Conservation (phyloP, 1,140 invertebrate genomes). For the Phymastichus coffea region DNA sequence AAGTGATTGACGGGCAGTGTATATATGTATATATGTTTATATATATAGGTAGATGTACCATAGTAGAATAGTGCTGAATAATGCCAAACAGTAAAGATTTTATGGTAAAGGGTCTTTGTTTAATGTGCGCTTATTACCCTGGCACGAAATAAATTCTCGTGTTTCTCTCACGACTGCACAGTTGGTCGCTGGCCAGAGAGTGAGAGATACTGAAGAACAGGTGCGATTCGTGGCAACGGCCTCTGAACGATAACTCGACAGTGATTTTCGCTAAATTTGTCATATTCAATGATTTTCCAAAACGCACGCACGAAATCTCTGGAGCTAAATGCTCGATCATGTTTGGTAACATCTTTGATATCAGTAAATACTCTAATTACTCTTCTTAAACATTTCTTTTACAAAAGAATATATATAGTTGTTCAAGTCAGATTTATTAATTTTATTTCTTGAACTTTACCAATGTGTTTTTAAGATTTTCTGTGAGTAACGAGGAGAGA, state of each 20-base stretch:
- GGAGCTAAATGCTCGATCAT: not conserved
- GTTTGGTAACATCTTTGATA: too few relatives aligned
- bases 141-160: not conserved
- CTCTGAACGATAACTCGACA: slow-evolving; percentile 1
- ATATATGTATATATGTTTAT: too few relatives aligned
- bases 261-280: slow-evolving; percentile 14
- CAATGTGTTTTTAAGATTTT: too few relatives aligned
- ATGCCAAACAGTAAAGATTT: not conserved
- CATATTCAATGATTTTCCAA: not conserved
- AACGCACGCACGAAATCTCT: not conserved
- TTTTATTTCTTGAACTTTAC: too few relatives aligned
- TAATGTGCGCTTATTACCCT: not conserved
- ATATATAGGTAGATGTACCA: too few relatives aligned
- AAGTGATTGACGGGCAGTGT: too few relatives aligned
- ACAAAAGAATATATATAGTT: too few relatives aligned
- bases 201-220: not conserved
- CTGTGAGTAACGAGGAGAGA: too few relatives aligned
- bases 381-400: too few relatives aligned
- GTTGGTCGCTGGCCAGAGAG: slow-evolving; percentile 5
- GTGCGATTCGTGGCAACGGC: not conserved
- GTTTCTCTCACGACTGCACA: slow-evolving; percentile 13
- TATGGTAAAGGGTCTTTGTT: slow-evolving; percentile 6
- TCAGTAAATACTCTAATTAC: too few relatives aligned
- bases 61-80: too few relatives aligned
- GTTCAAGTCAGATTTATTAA: too few relatives aligned